phyloP scores from a whole-genome alignment of 2,888 invertebrate species.

The Galerucella pusilla region DNA sequence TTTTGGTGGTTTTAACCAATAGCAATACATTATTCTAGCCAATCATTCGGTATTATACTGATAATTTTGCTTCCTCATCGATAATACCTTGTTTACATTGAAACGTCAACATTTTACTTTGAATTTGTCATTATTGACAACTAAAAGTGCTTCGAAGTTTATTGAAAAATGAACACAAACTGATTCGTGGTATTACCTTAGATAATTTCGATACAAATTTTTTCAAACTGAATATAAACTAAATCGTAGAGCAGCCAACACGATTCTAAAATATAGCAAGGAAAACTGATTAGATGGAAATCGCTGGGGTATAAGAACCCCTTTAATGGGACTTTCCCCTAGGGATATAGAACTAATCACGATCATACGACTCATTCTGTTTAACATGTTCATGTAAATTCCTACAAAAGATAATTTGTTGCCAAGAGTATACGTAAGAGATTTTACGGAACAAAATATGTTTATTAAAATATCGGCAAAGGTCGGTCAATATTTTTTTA shows the following conservation, averaged over 20 bases:
- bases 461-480: background rate
- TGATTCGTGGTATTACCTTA: too few relatives aligned
- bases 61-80: too few relatives aligned
- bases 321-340: slow-evolving; percentile 31
- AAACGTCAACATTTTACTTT: too few relatives aligned
- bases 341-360: slow-evolving; percentile 25
- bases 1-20: too few relatives aligned
- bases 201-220: background rate
- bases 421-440: background rate
- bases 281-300: slow-evolving; percentile 30
- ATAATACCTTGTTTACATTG: too few relatives aligned
- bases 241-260: background rate
- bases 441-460: background rate
- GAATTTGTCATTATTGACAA: too few relatives aligned
- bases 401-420: slow-evolving; percentile 12
- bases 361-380: slow-evolving; percentile 26
- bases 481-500: too few relatives aligned
- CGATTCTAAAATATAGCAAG: slow-evolving; percentile 9
- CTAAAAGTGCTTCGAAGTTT: too few relatives aligned
- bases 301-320: slow-evolving; percentile 29
- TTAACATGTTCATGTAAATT: slow-evolving; percentile 24
- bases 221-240: background rate
- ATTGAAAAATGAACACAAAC: too few relatives aligned
- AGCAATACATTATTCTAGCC: too few relatives aligned
- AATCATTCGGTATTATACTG: too few relatives aligned